Evolutionary conservation across 2,888 invertebrate genomes (phyloP).

Genomic region (Sarcophaga variegata): DNA sequence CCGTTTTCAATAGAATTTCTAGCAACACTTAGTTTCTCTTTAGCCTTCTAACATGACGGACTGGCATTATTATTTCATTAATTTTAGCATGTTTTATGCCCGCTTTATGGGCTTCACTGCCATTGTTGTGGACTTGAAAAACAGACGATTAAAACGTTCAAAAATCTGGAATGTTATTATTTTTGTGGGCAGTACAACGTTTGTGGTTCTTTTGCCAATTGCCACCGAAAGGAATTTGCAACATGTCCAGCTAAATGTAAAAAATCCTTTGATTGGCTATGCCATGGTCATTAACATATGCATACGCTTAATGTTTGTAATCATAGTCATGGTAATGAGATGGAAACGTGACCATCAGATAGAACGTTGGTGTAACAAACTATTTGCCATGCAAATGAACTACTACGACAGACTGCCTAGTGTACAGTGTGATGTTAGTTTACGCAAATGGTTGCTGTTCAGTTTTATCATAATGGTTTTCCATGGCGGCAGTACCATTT

Average conservation of each 20-base stretch:
- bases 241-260: constrained; percentile 35
- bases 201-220: not conserved
- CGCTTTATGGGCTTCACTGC: constrained; percentile 16
- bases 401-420: constrained; percentile 44
- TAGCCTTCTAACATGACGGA: constrained; percentile 21
- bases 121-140: constrained; percentile 17
- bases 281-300: constrained; percentile 20
- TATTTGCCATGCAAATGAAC: constrained; percentile 36
- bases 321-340: not conserved
- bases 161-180: constrained; percentile 19
- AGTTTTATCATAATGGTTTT: constrained; percentile 8
- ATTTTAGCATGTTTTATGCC: constrained; percentile 22
- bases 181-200: not conserved
- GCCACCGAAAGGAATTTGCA: constrained; percentile 7
- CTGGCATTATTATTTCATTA: constrained; percentile 7
- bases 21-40: constrained; percentile 20
- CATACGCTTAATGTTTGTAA: constrained; percentile 13
- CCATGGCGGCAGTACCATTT: not conserved
- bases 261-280: constrained; percentile 49
- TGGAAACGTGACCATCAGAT: constrained; percentile 33
- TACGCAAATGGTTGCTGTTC: constrained; percentile 42
- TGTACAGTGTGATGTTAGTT: constrained; percentile 2
- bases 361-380: constrained; percentile 15
- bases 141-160: not conserved
- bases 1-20: not conserved